Base-by-base conservation (phyloP, 2,888 invertebrate species). In the Formica aserva region DNA sequence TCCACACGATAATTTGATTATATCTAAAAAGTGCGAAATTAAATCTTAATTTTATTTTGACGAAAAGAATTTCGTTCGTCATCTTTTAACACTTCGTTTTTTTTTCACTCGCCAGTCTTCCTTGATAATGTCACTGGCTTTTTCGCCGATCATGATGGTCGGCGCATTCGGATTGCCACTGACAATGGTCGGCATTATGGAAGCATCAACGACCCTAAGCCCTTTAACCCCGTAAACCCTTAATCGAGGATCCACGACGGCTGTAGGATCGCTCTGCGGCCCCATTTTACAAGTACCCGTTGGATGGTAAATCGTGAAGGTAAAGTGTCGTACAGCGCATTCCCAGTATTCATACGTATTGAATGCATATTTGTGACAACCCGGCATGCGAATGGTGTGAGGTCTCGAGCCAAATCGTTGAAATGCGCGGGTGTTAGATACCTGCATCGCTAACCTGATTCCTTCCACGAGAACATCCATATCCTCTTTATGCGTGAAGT, bases 131-230 rank as follows among this genome's bases (percentile, higher is more conserved):
- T 98, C 98, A 9, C 98, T 97, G 0, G 97, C 98, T 94, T 98
- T 98, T 92, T 98, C 98, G 0, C 97, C 98, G 75, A 98, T 98
- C 98, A 98, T 98, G 65, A 98, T 98, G 1, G 97, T 96, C 0
- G 98, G 98, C 0, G 98, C 98, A 94, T 98, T 98, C 0, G 98
- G 98, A 95, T 98, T 98, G 0, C 98, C 98, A 93, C 98, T 98
- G 18, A 98, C 96, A 85, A 98, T 98, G 1, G 96, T 97, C 0
- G 98, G 98, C 98, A 98, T 98, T 75, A 98, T 97, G 87, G 98
- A 98, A 0, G 98, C 98, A 93, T 98, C 98, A 0, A 97, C 97
- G 0, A 98, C 97, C 85, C 98, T 95, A 35, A 98, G 94, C 41
- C 97, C 97, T 1, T 97, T 96, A 0, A 98, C 96, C 0, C 98